These are phyloP conservation scores for Microtus ochrogaster DNA, from an alignment of 2,113 vertebrate genomes.

Conservation along the genomic window DNA sequence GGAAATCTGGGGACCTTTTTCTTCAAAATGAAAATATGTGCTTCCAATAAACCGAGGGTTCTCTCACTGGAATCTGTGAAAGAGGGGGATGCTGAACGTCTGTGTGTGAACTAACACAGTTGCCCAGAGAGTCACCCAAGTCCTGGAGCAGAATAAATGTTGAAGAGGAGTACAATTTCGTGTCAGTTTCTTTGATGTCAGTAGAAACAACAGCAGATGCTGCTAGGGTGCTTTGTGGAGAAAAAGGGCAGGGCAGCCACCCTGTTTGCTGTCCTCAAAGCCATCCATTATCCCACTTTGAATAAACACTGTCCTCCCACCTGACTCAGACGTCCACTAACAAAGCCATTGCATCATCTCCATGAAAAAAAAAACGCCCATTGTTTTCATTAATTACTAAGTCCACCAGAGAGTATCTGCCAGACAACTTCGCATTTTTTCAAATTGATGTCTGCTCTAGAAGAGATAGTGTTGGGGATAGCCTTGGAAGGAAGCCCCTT, in stretches of 20 bases:
- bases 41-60: not conserved
- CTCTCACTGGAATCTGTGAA: not conserved
- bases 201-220: not conserved
- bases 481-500: not conserved
- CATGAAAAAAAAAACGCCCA: not conserved
- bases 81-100: not conserved
- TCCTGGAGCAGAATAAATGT: not conserved
- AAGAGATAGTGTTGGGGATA: not conserved
- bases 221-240: not conserved
- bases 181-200: not conserved
- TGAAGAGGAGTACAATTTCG: not conserved
- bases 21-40: not conserved
- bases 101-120: not conserved
- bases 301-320: not conserved
- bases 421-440: not conserved
- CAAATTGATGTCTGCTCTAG: not conserved
- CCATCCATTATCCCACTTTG: not conserved
- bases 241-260: not conserved
- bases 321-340: not conserved
- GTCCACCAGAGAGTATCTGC: not conserved
- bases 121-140: not conserved
- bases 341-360: not conserved
- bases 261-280: not conserved
- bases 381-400: not conserved
- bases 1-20: slow-evolving; percentile 11